These are phyloP conservation scores for Capricornis sumatraensis DNA, from an alignment of 2,113 vertebrate genomes.

Conservation along the genomic window DNA sequence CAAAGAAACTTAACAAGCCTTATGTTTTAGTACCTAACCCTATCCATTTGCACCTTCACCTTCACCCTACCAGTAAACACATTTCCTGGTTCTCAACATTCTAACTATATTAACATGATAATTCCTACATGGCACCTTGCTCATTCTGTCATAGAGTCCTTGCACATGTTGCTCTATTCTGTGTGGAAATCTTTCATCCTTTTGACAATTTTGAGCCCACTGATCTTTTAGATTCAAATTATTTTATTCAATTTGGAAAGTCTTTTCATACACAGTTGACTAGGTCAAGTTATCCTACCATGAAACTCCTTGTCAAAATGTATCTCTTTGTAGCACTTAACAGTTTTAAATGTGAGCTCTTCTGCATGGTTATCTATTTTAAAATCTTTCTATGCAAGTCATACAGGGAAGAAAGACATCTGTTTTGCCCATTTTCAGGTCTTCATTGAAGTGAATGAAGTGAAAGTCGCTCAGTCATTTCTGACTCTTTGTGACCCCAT, in stretches of 20 bases:
- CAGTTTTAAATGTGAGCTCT: not conserved
- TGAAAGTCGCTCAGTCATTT: not conserved
- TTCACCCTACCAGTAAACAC: not conserved
- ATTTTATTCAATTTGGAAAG: not conserved
- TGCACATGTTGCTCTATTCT: not conserved
- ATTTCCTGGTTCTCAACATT: not conserved
- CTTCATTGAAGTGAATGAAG: not conserved
- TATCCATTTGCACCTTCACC: not conserved
- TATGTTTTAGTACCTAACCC: not conserved
- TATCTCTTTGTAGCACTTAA: not conserved
- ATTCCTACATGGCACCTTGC: not conserved
- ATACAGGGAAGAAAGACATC: not conserved
- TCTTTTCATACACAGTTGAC: not conserved
- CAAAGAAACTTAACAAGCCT: not conserved
- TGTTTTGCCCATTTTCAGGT: not conserved
- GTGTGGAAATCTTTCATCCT: not conserved
- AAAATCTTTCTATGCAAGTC: not conserved
- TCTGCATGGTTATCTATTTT: not conserved
- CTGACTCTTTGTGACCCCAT: not conserved
- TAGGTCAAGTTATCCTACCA: not conserved
- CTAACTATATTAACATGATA: not conserved
- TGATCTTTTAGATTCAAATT: not conserved
- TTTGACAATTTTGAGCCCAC: not conserved
- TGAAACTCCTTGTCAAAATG: not conserved
- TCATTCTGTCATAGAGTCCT: not conserved